A percentile compares a stretch with the other conserved stretches of the same genome.
These are phyloP conservation scores for Goniozus legneri DNA, from an alignment of 1,140 invertebrate genomes.

Conservation along the genomic window DNA sequence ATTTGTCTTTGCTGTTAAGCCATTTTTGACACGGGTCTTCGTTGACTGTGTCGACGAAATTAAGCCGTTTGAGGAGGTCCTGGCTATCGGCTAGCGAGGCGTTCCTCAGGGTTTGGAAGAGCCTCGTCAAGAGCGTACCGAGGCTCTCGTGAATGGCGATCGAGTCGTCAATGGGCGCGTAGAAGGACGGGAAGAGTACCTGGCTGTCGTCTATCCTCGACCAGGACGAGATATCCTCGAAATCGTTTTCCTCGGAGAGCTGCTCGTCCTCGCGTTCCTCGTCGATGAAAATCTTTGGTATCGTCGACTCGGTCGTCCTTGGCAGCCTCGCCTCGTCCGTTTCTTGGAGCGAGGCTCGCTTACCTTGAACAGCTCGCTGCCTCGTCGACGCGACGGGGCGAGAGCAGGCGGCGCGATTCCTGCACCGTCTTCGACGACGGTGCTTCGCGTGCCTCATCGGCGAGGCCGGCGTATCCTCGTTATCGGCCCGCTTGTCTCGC, in stretches of 20 bases:
- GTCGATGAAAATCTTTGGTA: too few relatives aligned
- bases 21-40: constrained; percentile 41
- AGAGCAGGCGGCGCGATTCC: constrained; percentile 2
- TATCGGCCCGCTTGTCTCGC: not conserved
- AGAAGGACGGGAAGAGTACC: constrained; percentile 15
- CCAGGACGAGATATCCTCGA: too few relatives aligned
- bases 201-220: too few relatives aligned
- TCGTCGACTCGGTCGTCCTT: too few relatives aligned
- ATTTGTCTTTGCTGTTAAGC: constrained; percentile 38
- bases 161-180: constrained; percentile 22
- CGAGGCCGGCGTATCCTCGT: not conserved
- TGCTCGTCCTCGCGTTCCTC: too few relatives aligned
- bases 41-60: constrained; percentile 18
- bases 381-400: too few relatives aligned
- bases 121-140: constrained; percentile 21
- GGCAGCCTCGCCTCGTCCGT: too few relatives aligned
- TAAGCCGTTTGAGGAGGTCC: constrained; percentile 16
- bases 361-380: too few relatives aligned
- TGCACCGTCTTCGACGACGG: constrained; percentile 13
- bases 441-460: constrained; percentile 13
- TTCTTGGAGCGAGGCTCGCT: too few relatives aligned
- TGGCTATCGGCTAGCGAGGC: constrained; percentile 9
- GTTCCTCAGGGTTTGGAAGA: constrained; percentile 31
- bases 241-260: not conserved
- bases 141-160: constrained; percentile 23